phyloP scores from a whole-genome alignment of 2,797 vertebrate genomes.

The Phoebastria nigripes region DNA sequence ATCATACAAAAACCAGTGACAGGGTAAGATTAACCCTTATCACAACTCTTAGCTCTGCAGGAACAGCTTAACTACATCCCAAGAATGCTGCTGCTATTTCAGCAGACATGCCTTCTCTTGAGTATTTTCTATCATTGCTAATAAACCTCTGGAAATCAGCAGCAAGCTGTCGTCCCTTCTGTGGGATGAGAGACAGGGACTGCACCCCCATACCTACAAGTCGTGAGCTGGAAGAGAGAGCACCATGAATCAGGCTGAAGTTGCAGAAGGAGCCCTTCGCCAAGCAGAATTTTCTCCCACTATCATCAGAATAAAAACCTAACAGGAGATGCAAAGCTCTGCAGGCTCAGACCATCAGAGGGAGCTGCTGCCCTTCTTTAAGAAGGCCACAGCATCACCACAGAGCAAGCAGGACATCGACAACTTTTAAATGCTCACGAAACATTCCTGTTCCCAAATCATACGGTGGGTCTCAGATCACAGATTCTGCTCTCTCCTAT shows the following conservation, averaged over 20 bases:
- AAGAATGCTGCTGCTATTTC: background rate
- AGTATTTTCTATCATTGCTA: background rate
- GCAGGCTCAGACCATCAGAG: conserved; percentile 58
- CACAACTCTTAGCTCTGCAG: background rate
- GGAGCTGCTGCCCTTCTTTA: conserved; percentile 65
- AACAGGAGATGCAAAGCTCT: background rate
- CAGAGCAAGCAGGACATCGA: background rate
- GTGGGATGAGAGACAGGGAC: background rate
- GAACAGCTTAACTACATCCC: background rate
- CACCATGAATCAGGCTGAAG: background rate
- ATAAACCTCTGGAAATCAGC: background rate
- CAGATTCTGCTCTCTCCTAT: background rate
- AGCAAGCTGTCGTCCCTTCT: background rate
- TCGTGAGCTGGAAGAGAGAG: background rate
- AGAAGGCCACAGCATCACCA: background rate
- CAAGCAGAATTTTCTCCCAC: background rate
- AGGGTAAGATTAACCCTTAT: conserved; percentile 7
- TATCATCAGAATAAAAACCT: background rate
- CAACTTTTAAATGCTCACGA: background rate
- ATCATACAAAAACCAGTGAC: background rate
- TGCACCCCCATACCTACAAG: background rate
- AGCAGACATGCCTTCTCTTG: background rate
- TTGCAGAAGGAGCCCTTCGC: background rate
- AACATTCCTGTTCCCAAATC: background rate
- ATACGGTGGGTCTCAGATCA: background rate